phyloP scores from a whole-genome alignment of 2,888 invertebrate genomes.

The Dione vanillae region DNA sequence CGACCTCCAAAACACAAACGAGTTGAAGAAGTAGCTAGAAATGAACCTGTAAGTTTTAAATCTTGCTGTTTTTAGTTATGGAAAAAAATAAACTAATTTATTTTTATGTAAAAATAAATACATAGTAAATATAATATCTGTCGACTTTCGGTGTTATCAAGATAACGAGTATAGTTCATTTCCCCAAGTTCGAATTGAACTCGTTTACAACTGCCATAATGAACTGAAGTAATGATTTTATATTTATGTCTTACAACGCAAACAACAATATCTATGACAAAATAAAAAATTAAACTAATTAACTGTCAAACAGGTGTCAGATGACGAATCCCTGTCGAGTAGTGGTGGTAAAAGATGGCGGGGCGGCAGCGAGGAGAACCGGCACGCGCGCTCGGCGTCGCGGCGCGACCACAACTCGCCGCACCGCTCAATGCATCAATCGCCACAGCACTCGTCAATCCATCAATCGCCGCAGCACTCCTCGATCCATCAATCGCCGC shows the following conservation, averaged over 20 bases:
- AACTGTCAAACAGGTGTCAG: constrained; percentile 60
- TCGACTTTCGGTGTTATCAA: no score
- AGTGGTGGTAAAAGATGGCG: constrained; percentile 65
- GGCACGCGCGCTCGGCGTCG: constrained; percentile 78
- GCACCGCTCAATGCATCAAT: constrained; percentile 59
- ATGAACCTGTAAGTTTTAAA: constrained; percentile 59
- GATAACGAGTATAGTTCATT: no score
- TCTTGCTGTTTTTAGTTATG: neutral
- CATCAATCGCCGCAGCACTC: constrained; percentile 28
- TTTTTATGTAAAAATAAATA: no score
- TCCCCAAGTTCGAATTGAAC: no score
- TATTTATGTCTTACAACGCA: no score
- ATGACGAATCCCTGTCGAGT: constrained; percentile 74
- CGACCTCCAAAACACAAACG: constrained; percentile 78
- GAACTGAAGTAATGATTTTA: no score
- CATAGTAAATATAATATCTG: no score
- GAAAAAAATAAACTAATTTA: no score
- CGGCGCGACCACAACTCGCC: constrained; percentile 68
- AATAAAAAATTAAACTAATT: no score
- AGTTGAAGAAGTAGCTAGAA: constrained; percentile 70
- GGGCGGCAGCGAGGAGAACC: constrained; percentile 47
- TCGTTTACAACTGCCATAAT: no score
- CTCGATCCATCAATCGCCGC: constrained; percentile 55
- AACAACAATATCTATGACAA: no score
- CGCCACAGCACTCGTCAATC: constrained; percentile 59